Base-by-base conservation (phyloP, 2,113 vertebrate species). In the Pachypanchax playfairii region DNA sequence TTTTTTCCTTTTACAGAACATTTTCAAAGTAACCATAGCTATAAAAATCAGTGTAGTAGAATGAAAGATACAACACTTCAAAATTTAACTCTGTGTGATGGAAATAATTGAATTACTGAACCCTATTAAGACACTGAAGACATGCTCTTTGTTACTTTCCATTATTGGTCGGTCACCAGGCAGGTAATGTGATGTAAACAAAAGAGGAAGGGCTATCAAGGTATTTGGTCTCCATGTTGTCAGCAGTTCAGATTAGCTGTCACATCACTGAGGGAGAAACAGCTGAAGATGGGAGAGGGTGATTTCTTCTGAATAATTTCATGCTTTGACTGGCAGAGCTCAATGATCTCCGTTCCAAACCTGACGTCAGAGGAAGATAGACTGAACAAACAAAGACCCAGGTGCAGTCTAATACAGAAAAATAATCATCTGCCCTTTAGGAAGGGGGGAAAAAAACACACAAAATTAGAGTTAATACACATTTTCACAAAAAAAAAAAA, bases 231-330 rank as follows among this genome's bases (percentile, higher is more conserved):
- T 77, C 77, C 75, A 35, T 47, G 77, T 75, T 85, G 84, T 85
- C 87, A 79, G 78, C 65, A 48, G 60, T 57, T 83, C 68, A 83
- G 82, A 88, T 83, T 77, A 84, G 79, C 88, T 85, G 88, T 89
- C 88, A 85, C 77, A 64, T 77, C 64, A 46, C 73, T 49, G 73
- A 70, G 70, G 82, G 77, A 68, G 75, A 82, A 83, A 76, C 73
- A 80, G 73, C 66, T 70, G 75, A 82, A 83, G 85, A 85, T 70
- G 54, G 73, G 79, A 83, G 65, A 76, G 66, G 58, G 36, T 73
- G 85, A 87, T 86, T 85, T 80, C 81, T 85, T 88, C 77, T 74
- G 83, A 87, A 88, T 87, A 82, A 88, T 90, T 88, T 87, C 78
- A 87, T 80, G 85, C 81, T 73, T 86, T 87, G 82, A 87, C 73